These are phyloP conservation scores for Craseonycteris thonglongyai DNA, from an alignment of 2,113 vertebrate genomes.

Conservation along the genomic window DNA sequence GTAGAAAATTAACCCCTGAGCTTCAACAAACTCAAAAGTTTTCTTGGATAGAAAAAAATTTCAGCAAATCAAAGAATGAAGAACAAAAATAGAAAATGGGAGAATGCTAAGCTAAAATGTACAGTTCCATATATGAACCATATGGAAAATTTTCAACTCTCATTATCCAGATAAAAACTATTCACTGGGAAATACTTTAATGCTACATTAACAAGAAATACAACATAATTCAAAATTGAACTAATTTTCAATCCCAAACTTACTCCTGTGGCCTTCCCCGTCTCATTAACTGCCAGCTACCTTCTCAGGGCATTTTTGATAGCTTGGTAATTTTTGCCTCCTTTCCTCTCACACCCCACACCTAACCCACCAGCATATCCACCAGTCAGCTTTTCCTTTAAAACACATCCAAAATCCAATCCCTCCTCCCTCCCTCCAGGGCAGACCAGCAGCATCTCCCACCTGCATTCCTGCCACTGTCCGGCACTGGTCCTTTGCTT, in stretches of 20 bases:
- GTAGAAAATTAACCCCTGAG: not conserved
- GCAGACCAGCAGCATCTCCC: not conserved
- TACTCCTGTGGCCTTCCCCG: not conserved
- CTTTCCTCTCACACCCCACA: not conserved
- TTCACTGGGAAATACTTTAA: not conserved
- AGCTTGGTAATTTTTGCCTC: no score
- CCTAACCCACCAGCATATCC: not conserved
- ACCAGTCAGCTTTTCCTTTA: not conserved
- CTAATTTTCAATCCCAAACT: not conserved
- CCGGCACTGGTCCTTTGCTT: not conserved
- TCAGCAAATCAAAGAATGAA: not conserved
- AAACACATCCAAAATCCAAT: not conserved
- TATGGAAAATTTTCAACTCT: not conserved
- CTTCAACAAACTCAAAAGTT: not conserved
- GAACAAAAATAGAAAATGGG: not conserved
- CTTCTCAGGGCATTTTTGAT: not conserved
- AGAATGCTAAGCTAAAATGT: not conserved
- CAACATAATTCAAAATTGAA: not conserved
- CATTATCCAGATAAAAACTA: not conserved
- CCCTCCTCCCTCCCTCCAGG: not conserved
- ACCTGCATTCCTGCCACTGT: not conserved
- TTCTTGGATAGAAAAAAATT: not conserved
- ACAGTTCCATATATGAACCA: not conserved
- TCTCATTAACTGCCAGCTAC: not conserved
- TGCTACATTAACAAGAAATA: not conserved